phyloP scores from a whole-genome alignment of 2,113 vertebrate species.

The Hemibagrus wyckioides region DNA sequence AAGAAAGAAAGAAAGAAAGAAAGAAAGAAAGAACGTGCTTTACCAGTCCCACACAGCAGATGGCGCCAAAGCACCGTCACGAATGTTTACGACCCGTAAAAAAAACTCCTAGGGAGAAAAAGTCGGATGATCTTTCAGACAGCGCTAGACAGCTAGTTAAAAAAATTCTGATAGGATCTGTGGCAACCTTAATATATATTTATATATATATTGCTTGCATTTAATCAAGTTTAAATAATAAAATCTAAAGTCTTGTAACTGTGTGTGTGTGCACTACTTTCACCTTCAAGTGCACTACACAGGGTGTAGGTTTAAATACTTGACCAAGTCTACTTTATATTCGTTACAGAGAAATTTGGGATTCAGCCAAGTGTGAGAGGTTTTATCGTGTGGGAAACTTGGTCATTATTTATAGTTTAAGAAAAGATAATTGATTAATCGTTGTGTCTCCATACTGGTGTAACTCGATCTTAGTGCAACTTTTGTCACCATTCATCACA shows the following conservation, averaged over 20 bases:
- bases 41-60: neutral
- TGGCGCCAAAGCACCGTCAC: neutral
- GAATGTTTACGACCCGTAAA: neutral
- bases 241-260: no score
- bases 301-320: neutral
- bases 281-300: neutral
- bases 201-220: no score
- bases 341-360: neutral
- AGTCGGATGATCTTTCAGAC: neutral
- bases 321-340: neutral
- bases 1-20: neutral
- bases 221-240: no score
- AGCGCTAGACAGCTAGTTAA: neutral
- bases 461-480: no score
- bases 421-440: neutral
- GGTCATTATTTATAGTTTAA: neutral
- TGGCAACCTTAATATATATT: neutral
- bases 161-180: neutral
- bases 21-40: no score
- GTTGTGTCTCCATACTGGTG: no score
- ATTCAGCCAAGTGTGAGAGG: neutral
- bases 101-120: neutral
- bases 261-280: no score
- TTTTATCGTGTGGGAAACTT: neutral
- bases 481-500: no score